Percentiles rank a stretch among this genome's conserved stretches.
These are phyloP conservation scores for Amphiduros pacificus DNA, from an alignment of 2,888 invertebrate species.

Conservation along the genomic window DNA sequence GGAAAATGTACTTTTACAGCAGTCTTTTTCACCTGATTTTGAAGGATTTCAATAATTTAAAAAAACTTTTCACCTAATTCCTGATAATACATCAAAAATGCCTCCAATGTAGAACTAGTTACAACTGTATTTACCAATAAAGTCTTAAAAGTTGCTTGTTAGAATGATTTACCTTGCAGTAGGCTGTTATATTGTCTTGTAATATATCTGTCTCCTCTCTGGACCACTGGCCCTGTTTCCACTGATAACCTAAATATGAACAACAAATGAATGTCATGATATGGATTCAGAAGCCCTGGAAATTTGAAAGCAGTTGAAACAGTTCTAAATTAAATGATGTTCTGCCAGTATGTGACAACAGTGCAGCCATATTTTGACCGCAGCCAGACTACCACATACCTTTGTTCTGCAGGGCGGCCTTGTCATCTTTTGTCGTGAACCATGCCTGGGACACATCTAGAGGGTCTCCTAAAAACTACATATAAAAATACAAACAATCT, in stretches of 20 bases:
- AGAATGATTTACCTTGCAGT: constrained; percentile 59
- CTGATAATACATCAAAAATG: too few species aligned
- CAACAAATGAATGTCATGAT: background rate
- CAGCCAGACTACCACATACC: constrained; percentile 31
- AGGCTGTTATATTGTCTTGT: constrained; percentile 57
- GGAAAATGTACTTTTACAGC: too few species aligned
- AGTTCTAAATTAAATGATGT: background rate
- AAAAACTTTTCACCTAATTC: too few species aligned
- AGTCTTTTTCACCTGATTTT: too few species aligned
- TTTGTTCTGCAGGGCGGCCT: constrained; percentile 55
- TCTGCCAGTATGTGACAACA: too few species aligned
- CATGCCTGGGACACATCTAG: constrained; percentile 59
- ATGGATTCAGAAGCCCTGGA: background rate
- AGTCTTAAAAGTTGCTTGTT: too few species aligned
- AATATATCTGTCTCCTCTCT: constrained; percentile 60
- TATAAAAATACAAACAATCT: background rate
- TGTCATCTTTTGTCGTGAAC: constrained; percentile 61
- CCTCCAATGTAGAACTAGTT: too few species aligned
- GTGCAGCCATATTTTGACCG: background rate
- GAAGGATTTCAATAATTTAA: too few species aligned
- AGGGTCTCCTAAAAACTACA: background rate
- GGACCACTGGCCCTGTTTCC: constrained; percentile 63
- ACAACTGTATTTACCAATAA: too few species aligned
- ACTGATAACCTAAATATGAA: constrained; percentile 55
- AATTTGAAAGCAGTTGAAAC: background rate